phyloP scores from a whole-genome alignment of 2,888 invertebrate species.

The Podotricha telesiphe region DNA sequence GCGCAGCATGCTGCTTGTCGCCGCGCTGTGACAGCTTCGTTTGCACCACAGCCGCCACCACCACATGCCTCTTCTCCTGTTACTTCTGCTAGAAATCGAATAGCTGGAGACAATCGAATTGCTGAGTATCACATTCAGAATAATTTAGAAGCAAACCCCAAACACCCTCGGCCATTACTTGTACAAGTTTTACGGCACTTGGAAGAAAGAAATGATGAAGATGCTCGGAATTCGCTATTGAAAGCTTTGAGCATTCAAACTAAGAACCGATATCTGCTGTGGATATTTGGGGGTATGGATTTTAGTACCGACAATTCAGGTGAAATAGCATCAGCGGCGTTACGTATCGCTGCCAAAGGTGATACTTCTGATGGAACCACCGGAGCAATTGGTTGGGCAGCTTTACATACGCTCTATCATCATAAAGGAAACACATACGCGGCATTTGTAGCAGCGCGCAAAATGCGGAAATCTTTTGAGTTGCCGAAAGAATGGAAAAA shows the following conservation, averaged over 20 bases:
- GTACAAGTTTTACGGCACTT: slow-evolving; percentile 65
- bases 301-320: slow-evolving; percentile 59
- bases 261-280: slow-evolving; percentile 68
- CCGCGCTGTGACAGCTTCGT: slow-evolving; percentile 72
- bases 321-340: slow-evolving; percentile 61
- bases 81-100: slow-evolving; percentile 63
- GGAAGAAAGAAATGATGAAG: slow-evolving; percentile 58
- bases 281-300: slow-evolving; percentile 67
- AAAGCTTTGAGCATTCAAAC: slow-evolving; percentile 59
- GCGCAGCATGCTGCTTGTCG: slow-evolving; percentile 70
- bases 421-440: slow-evolving; percentile 54
- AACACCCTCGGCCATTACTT: slow-evolving; percentile 62
- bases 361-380: slow-evolving; percentile 68
- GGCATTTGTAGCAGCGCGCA: slow-evolving; percentile 67
- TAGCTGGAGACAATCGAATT: slow-evolving; percentile 63
- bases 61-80: slow-evolving; percentile 50
- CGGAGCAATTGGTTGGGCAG: slow-evolving; percentile 75
- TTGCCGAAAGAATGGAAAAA: slow-evolving; percentile 65
- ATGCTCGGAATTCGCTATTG: slow-evolving; percentile 60
- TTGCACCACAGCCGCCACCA: slow-evolving; percentile 67
- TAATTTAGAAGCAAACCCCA: slow-evolving; percentile 54
- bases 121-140: slow-evolving; percentile 57
- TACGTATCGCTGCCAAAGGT: slow-evolving; percentile 70
- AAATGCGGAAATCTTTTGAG: slow-evolving; percentile 71
- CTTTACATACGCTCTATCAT: slow-evolving; percentile 68